These are phyloP conservation scores for Circaetus gallicus DNA, from an alignment of 2,113 vertebrate species.

Conservation along the genomic window DNA sequence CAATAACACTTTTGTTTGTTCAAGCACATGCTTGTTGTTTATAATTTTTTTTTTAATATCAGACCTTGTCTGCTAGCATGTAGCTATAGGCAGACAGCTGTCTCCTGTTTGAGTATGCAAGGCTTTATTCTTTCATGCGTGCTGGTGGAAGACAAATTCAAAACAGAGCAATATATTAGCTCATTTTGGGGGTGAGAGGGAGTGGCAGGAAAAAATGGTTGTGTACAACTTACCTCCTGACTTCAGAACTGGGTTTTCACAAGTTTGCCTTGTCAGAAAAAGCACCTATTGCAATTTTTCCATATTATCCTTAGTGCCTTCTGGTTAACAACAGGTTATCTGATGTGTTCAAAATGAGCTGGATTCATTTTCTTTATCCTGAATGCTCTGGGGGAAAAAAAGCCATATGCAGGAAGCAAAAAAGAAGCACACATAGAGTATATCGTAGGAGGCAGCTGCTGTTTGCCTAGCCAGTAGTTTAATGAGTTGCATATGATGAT, in stretches of 20 bases:
- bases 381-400: background rate
- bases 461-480: background rate
- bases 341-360: background rate
- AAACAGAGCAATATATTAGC: background rate
- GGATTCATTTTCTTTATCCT: rapidly evolving
- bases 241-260: background rate
- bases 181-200: background rate
- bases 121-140: background rate
- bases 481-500: background rate
- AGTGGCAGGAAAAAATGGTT: background rate
- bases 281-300: background rate
- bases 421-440: background rate
- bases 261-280: background rate
- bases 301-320: background rate
- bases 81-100: background rate
- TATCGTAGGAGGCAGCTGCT: background rate
- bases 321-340: background rate
- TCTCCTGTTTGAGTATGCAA: background rate
- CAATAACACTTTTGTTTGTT: background rate
- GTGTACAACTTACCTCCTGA: background rate
- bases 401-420: background rate
- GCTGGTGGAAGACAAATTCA: background rate
- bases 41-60: background rate
- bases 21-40: background rate
- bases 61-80: background rate